Conservation (phyloP, 2,113 vertebrate genomes). For the Ranitomeya variabilis region DNA sequence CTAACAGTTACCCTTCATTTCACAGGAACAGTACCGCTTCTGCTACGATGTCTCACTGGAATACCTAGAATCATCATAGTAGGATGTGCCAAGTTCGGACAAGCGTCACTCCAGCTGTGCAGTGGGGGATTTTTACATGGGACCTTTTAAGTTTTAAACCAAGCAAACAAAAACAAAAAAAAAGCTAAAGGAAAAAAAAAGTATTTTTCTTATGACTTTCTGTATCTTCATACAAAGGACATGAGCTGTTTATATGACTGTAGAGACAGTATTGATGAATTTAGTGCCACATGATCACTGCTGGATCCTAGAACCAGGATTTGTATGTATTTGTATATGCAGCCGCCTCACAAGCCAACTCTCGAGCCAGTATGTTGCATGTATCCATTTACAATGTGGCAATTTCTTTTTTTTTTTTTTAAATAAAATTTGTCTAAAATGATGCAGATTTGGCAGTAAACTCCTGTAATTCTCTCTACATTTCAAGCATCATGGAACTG, state of each 20-base stretch:
- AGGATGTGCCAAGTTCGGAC: slow-evolving; percentile 59
- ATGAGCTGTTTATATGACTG: slow-evolving; percentile 75
- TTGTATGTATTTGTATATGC: slow-evolving; percentile 71
- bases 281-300: slow-evolving; percentile 75
- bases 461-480: slow-evolving; percentile 69
- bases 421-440: slow-evolving; percentile 67
- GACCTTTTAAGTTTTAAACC: slow-evolving; percentile 78
- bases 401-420: slow-evolving; percentile 63
- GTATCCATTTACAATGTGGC: slow-evolving; percentile 73
- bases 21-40: slow-evolving; percentile 98
- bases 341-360: slow-evolving; percentile 69
- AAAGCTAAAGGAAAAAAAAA: slow-evolving; percentile 69
- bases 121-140: slow-evolving; percentile 74
- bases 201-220: slow-evolving; percentile 84
- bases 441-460: slow-evolving; percentile 71
- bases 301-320: slow-evolving; percentile 65
- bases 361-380: slow-evolving; percentile 77
- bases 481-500: slow-evolving; percentile 75
- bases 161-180: slow-evolving; percentile 61
- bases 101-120: slow-evolving; percentile 68
- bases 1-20: slow-evolving; percentile 11
- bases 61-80: slow-evolving; percentile 93
- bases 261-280: slow-evolving; percentile 72
- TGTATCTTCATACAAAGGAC: slow-evolving; percentile 78
- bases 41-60: slow-evolving; percentile 95